Evolutionary conservation across 2,113 vertebrate species (phyloP).

Genomic region (Stigmatopora nigra): DNA sequence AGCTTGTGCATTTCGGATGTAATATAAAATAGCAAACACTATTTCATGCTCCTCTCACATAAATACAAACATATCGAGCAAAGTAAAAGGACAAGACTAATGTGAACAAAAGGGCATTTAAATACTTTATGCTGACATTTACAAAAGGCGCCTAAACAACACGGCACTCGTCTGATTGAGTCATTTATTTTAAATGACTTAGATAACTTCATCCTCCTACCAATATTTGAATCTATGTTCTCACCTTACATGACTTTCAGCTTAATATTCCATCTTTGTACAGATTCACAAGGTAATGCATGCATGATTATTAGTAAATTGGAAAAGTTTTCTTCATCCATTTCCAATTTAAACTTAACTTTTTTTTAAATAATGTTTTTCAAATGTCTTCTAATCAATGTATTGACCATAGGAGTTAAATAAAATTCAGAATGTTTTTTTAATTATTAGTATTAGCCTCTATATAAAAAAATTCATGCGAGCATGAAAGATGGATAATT

Average conservation of each 20-base stretch:
- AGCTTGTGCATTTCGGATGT: conserved; percentile 53
- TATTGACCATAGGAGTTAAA: not conserved
- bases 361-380: not conserved
- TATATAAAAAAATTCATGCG: conserved; percentile 17
- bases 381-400: not conserved
- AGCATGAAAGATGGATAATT: conserved; percentile 24
- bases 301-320: not conserved
- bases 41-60: not conserved
- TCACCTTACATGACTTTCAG: not conserved
- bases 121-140: conserved; percentile 3
- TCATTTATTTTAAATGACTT: not conserved
- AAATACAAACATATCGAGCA: not conserved
- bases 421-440: not conserved
- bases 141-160: not conserved
- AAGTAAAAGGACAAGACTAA: conserved; percentile 1
- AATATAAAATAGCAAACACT: conserved; percentile 2
- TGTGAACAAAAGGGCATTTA: conserved; percentile 1
- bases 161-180: not conserved
- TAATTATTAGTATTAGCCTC: not conserved
- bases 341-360: not conserved
- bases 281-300: not conserved
- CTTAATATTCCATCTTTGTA: not conserved
- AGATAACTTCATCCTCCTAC: not conserved
- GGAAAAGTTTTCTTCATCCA: not conserved
- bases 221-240: not conserved